Percentiles rank a stretch among this genome's conserved stretches.
phyloP scores from a whole-genome alignment of 2,113 vertebrate genomes.

The Barbus barbus region DNA sequence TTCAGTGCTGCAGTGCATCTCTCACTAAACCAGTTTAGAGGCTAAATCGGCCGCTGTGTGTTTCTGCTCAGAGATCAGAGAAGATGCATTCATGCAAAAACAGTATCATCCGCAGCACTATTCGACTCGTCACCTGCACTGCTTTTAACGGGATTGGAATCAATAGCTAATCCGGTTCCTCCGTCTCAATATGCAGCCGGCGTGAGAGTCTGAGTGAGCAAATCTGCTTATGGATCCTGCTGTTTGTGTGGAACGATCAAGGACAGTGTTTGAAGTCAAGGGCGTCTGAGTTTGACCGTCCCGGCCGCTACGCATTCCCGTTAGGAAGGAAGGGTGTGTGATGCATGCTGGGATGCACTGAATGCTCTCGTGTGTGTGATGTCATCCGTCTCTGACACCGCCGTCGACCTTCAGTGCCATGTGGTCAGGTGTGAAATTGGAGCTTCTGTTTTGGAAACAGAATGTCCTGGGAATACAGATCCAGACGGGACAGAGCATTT shows the following conservation, averaged over 20 bases:
- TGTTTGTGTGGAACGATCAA: background rate
- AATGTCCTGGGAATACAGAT: slow-evolving; percentile 8
- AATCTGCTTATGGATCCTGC: slow-evolving; percentile 35
- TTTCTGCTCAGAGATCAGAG: background rate
- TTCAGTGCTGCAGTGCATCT: background rate
- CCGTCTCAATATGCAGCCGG: background rate
- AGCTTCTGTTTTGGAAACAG: slow-evolving; percentile 36
- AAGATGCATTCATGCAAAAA: background rate
- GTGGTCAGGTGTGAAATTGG: slow-evolving; percentile 29
- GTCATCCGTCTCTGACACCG: slow-evolving; percentile 4
- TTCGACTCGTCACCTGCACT: slow-evolving; percentile 2
- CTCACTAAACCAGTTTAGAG: background rate
- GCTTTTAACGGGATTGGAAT: slow-evolving; percentile 30
- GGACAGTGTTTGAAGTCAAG: slow-evolving; percentile 40
- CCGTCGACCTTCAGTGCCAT: background rate
- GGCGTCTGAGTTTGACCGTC: slow-evolving; percentile 43
- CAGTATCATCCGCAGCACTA: background rate
- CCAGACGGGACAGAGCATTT: background rate
- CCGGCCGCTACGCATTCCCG: slow-evolving; percentile 56
- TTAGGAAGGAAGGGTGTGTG: slow-evolving; percentile 48
- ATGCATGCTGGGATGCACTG: slow-evolving; percentile 33
- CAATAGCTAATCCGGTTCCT: slow-evolving; percentile 19
- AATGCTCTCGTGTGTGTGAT: slow-evolving; percentile 42
- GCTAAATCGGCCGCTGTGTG: background rate
- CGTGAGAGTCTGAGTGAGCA: slow-evolving; percentile 5